Evolutionary conservation across 2,888 invertebrate species (phyloP), one percentile per base, ranked within the genome.

Genomic region (Agriotes lineatus): DNA sequence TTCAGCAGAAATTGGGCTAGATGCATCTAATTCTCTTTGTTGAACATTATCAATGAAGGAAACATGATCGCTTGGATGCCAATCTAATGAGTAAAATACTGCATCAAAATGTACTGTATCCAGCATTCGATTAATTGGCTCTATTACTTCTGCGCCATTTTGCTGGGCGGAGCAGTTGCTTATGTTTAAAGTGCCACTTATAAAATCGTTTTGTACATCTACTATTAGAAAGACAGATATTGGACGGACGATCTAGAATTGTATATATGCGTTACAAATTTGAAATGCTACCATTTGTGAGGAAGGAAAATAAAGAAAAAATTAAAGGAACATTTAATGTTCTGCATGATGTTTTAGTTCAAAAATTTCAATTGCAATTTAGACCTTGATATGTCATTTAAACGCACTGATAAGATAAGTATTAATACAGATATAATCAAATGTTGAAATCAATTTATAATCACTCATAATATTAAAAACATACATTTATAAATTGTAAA

Each of bases 171-270:
- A 94, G 84, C 96, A 96, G 80, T 96, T 92, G 85, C 93, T 94
- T 81, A 99, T 94, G 83, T 96, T 94, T 77, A 99, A 88, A 5
- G 96, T 94, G 44, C 98, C 98, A 62, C 93, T 91, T 81, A 99
- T 96, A 86, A 99, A 99, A 86, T 99, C 98, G 85, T 99, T 98
- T 87, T 99, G 98, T 22, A 98, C 97, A 84, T 99, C 98, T 72
- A 99, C 96, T 69, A 98, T 90, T 72, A 99, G 87, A 82, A 99
- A 92, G 19, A 94, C 97, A 81, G 91, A 93, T 75, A 93, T 91
- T 14, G 96, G 96, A 61, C 94, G 90, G 68, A 95, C 92, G 82
- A 94, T 93, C 93, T 93, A 84, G 82, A 42, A 60, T 39, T 56
- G 18, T 9, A 45, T 45, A 39, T 19, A 44, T 44, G 2, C n/a